Conservation (phyloP, 2,113 vertebrate genomes). For the Odontophorus gujanensis region DNA sequence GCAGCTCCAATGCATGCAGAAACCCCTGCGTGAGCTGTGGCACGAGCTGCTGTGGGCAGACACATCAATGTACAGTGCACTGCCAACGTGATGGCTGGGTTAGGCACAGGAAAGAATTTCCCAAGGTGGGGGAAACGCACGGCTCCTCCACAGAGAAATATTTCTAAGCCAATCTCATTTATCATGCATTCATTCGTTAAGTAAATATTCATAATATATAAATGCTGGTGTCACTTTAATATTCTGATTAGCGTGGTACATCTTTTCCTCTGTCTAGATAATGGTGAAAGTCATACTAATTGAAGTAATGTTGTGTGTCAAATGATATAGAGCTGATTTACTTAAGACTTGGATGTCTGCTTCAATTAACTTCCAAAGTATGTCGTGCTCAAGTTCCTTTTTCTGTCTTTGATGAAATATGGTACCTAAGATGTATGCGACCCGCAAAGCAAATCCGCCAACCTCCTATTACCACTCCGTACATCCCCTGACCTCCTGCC, state of each 20-base stretch:
- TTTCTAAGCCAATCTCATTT: slow-evolving; percentile 27
- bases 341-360: slow-evolving; percentile 55
- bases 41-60: background rate
- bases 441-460: background rate
- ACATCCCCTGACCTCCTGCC: background rate
- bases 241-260: slow-evolving; percentile 49
- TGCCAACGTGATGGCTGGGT: background rate
- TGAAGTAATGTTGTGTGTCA: slow-evolving; percentile 64
- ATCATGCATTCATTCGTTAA: slow-evolving; percentile 54
- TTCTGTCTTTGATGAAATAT: slow-evolving; percentile 1
- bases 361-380: slow-evolving; percentile 49
- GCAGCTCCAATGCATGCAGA: background rate
- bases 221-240: slow-evolving; percentile 58
- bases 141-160: background rate
- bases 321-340: slow-evolving; percentile 62
- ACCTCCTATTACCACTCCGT: background rate
- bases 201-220: slow-evolving; percentile 69
- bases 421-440: background rate
- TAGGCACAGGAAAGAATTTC: background rate
- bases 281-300: slow-evolving; percentile 64
- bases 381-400: slow-evolving; percentile 14
- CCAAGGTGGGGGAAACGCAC: background rate
- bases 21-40: background rate
- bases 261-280: slow-evolving; percentile 47
- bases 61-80: background rate